Evolutionary conservation across 2,113 vertebrate genomes (phyloP), one percentile per base, ranked within the genome.

Genomic region (Clarias batrachus): DNA sequence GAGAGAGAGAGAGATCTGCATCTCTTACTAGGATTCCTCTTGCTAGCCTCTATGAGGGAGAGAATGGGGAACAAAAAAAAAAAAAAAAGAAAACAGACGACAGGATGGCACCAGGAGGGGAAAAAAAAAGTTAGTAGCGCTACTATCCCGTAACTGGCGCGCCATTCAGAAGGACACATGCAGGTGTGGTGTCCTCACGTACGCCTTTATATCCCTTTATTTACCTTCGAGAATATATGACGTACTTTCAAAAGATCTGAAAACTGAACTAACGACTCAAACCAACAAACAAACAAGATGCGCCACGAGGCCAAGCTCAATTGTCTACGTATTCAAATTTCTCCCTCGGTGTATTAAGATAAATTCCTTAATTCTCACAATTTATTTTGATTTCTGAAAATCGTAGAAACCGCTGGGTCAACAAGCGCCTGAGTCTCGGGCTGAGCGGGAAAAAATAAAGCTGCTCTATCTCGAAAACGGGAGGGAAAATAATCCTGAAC

Each of bases 11-110:
- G 85, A 87, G 87, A 90, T 80, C 60, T 62, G 74, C 86, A 87
- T 87, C 86, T 89, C 88, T 83, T 85, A 78, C 77, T 82, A 83
- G 89, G 86, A 87, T 86, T 87, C 84, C 81, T 86, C 74, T 77
- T 57, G 80, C 66, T 82, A 48, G 80, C 84, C 82, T 71, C 78
- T 79, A 82, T 27, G 83, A 85, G 77, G 59, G 65, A 81, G 76
- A 21, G 84, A 85, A 41, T 63, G 62, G 57, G 57, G 71, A 70
- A 27, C 19, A 48, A 85, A 48, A 85, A 48, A 70, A 33, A 71
- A 71, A 83, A 76, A 48, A 71, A 85, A 25, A 71, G 8, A 68
- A 74, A 71, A 88, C 71, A 73, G 23, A 70, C 60, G 81, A 81
- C 82, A 78, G 25, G 60, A 82, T 62, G 85, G 65, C 86, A 89